A percentile compares a stretch with the other conserved stretches of the same genome.
Evolutionary conservation across 53 echinoderm and acorn worm species (phyloP).

Genomic region (Holothuria leucospilota): DNA sequence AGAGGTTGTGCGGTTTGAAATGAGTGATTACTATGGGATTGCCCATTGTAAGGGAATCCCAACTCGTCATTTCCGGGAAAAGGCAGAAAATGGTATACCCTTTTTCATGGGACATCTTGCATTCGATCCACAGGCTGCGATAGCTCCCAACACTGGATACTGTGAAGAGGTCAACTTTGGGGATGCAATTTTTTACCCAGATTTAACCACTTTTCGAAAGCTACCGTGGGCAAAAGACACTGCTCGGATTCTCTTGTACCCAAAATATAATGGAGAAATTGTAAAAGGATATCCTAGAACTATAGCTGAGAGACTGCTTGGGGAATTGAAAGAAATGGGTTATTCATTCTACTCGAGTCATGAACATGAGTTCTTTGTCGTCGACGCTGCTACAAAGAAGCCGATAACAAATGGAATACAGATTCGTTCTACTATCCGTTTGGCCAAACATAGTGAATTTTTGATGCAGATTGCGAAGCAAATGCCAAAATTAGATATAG

Average conservation of each 20-base stretch:
- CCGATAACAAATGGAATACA: constrained; percentile 55
- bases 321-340: constrained; percentile 57
- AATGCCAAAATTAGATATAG: constrained; percentile 51
- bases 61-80: constrained; percentile 63
- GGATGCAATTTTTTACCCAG: constrained; percentile 62
- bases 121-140: constrained; percentile 59
- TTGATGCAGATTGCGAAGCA: constrained; percentile 49
- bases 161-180: constrained; percentile 43
- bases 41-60: constrained; percentile 68
- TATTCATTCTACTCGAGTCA: constrained; percentile 61
- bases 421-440: constrained; percentile 63
- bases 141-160: constrained; percentile 51
- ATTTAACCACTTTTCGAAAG: constrained; percentile 53
- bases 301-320: constrained; percentile 58
- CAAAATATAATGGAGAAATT: constrained; percentile 53
- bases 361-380: constrained; percentile 71
- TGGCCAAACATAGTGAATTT: constrained; percentile 47
- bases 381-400: constrained; percentile 51
- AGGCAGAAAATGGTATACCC: constrained; percentile 63
- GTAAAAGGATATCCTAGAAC: constrained; percentile 58
- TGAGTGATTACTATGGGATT: constrained; percentile 64
- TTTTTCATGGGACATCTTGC: constrained; percentile 61
- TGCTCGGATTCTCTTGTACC: constrained; percentile 59
- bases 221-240: constrained; percentile 66
- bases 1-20: constrained; percentile 64